Percentiles rank a stretch among this genome's conserved stretches.
phyloP scores from a whole-genome alignment of 1,140 invertebrate genomes.

The Brachionus manjavacas region DNA sequence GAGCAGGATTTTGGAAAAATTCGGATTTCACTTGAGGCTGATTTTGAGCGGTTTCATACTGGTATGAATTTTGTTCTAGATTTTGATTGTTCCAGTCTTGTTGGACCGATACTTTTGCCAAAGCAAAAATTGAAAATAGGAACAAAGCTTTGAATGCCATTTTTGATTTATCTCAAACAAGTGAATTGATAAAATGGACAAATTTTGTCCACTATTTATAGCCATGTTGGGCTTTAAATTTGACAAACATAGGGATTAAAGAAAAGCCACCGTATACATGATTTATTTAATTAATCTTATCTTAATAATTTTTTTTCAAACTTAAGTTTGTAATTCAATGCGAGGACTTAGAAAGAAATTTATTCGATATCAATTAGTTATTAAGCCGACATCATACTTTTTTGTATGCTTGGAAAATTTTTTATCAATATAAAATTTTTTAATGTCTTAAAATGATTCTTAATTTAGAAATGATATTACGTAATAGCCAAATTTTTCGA shows the following conservation, averaged over 20 bases:
- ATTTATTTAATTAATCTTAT: no score
- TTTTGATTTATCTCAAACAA: not conserved
- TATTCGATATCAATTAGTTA: no score
- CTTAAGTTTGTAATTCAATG: no score
- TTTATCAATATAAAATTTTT: no score
- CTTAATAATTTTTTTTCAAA: no score
- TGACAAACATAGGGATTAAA: not conserved
- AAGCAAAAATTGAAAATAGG: not conserved
- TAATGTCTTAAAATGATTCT: no score
- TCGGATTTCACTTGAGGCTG: not conserved
- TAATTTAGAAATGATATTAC: no score
- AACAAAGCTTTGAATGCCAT: not conserved
- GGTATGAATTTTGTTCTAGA: not conserved
- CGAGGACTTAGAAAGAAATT: no score
- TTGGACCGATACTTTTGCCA: not conserved
- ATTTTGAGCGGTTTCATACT: not conserved
- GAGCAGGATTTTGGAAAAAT: not conserved
- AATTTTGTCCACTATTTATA: not conserved
- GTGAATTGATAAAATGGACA: not conserved
- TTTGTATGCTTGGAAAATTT: no score
- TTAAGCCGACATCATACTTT: no score
- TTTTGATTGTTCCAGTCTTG: constrained; percentile 28
- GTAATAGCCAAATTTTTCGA: no score
- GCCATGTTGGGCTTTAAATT: not conserved
- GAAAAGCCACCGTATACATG: not conserved